phyloP scores from a whole-genome alignment of 2,888 invertebrate species.

The Mythimna vitellina region DNA sequence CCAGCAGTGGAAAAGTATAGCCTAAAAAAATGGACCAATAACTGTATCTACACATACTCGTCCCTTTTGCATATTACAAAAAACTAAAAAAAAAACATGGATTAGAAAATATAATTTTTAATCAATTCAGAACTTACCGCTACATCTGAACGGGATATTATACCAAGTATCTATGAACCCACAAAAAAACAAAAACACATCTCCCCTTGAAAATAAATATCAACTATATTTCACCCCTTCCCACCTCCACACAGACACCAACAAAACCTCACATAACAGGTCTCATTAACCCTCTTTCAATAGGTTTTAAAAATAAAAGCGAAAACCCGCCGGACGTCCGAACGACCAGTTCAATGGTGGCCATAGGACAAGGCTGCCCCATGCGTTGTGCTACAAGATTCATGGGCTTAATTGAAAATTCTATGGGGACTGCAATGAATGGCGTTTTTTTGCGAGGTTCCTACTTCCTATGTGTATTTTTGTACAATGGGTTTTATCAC shows the following conservation, averaged over 20 bases:
- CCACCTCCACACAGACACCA: constrained; percentile 34
- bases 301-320: constrained; percentile 51
- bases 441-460: constrained; percentile 45
- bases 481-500: constrained; percentile 25
- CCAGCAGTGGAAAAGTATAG: no score
- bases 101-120: background rate
- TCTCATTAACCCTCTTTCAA: constrained; percentile 58
- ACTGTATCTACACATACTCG: no score
- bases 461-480: constrained; percentile 44
- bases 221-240: constrained; percentile 20
- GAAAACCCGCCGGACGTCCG: constrained; percentile 30
- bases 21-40: no score
- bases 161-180: background rate
- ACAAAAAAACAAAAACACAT: constrained; percentile 10
- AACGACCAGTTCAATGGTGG: constrained; percentile 48
- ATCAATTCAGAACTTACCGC: background rate
- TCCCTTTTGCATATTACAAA: no score
- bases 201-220: constrained; percentile 15
- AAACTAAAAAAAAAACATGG: background rate
- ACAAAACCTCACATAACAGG: constrained; percentile 34
- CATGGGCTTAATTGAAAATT: constrained; percentile 68
- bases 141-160: background rate
- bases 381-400: constrained; percentile 62
- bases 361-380: constrained; percentile 44
- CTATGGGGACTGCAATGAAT: constrained; percentile 60